These are phyloP conservation scores for Pomatostomus ruficeps DNA, from an alignment of 2,113 vertebrate genomes.

Conservation along the genomic window DNA sequence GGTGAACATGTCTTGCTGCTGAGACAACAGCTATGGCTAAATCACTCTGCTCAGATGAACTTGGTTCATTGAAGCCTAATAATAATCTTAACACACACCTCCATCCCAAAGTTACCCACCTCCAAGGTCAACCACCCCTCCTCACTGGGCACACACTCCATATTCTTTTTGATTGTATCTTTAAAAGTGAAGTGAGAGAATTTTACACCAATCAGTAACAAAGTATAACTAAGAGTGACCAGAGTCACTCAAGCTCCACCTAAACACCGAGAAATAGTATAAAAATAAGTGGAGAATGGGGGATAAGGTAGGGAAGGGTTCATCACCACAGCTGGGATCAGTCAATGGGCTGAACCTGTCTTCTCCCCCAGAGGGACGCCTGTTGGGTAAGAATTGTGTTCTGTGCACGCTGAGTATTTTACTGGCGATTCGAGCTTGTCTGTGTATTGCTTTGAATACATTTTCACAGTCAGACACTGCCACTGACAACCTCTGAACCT, in stretches of 20 bases:
- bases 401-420: not conserved
- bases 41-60: not conserved
- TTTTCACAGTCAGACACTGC: not conserved
- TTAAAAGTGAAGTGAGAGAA: not conserved
- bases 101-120: too few species aligned
- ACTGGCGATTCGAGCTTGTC: not conserved
- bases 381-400: not conserved
- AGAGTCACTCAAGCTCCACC: too few species aligned
- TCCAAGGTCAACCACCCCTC: not conserved
- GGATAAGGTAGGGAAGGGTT: not conserved
- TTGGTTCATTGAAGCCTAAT: not conserved
- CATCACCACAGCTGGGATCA: not conserved
- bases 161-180: not conserved
- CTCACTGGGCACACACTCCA: not conserved
- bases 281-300: not conserved
- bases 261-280: not conserved
- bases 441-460: not conserved
- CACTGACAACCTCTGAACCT: not conserved
- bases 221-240: too few species aligned
- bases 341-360: not conserved
- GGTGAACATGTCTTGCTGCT: not conserved
- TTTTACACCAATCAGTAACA: not conserved
- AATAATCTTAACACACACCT: not conserved
- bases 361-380: rapidly evolving
- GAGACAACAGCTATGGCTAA: not conserved